These are phyloP conservation scores for Hucho hucho DNA, from an alignment of 2,113 vertebrate species.

Conservation along the genomic window DNA sequence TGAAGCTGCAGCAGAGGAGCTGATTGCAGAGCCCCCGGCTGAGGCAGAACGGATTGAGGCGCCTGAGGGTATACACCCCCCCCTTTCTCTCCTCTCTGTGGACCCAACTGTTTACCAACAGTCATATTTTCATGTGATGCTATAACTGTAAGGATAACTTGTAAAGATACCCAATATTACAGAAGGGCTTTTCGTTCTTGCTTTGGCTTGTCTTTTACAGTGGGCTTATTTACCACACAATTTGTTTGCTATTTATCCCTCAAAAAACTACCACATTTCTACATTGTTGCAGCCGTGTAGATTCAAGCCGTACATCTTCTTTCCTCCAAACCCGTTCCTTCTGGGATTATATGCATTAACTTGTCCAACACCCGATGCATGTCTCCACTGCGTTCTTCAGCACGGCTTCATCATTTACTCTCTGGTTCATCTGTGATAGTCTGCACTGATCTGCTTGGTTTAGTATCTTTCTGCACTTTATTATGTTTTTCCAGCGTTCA, in stretches of 20 bases:
- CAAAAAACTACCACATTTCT: not conserved
- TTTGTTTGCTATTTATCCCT: not conserved
- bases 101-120: slow-evolving; percentile 36
- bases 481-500: not conserved
- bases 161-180: slow-evolving; percentile 32
- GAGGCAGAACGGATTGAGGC: slow-evolving; percentile 51
- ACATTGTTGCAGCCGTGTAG: slow-evolving; percentile 4
- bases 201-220: not conserved
- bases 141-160: slow-evolving; percentile 18
- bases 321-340: not conserved
- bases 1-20: slow-evolving; percentile 54
- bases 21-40: slow-evolving; percentile 38
- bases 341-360: not conserved
- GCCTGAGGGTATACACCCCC: slow-evolving; percentile 63
- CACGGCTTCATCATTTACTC: not conserved
- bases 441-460: not conserved
- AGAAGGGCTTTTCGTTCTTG: slow-evolving; percentile 4
- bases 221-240: slow-evolving; percentile 14
- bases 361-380: slow-evolving; percentile 12
- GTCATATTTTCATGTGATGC: slow-evolving; percentile 15
- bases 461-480: not conserved
- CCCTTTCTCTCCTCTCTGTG: slow-evolving; percentile 49
- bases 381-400: not conserved
- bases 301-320: not conserved
- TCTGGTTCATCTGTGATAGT: not conserved